These are phyloP conservation scores for Vimba vimba DNA, from an alignment of 2,113 vertebrate genomes.

Conservation along the genomic window DNA sequence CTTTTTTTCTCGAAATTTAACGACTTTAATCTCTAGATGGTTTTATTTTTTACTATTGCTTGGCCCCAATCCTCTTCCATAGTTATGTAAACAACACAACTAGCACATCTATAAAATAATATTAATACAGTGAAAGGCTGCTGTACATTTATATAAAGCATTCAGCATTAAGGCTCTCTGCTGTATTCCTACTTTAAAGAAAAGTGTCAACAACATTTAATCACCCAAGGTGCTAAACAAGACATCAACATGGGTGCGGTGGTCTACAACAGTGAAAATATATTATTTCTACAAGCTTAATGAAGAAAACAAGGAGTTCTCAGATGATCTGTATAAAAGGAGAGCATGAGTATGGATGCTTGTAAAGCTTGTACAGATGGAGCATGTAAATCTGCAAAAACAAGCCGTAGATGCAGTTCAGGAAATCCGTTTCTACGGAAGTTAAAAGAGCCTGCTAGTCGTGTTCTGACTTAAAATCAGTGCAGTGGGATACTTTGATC, in stretches of 20 bases:
- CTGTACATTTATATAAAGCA: background rate
- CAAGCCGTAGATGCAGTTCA: background rate
- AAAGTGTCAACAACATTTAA: conserved; percentile 17
- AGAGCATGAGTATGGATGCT: background rate
- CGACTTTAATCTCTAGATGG: no score
- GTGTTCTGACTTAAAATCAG: conserved; percentile 7
- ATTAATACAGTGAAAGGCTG: background rate
- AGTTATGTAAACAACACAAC: background rate
- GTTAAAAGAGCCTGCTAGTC: conserved; percentile 23
- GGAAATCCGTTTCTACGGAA: background rate
- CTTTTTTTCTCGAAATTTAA: no score
- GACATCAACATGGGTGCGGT: background rate
- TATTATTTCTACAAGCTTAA: conserved; percentile 16
- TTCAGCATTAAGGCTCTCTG: background rate
- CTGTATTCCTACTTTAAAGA: background rate
- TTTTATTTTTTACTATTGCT: no score
- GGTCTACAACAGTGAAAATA: background rate
- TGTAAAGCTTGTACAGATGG: background rate
- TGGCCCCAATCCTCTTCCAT: no score
- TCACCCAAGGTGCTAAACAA: conserved; percentile 32
- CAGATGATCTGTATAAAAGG: background rate
- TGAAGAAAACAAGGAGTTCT: conserved; percentile 18
- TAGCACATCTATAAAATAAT: background rate
- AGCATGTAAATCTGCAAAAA: conserved; percentile 1
- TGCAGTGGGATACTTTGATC: background rate